Percentiles rank a stretch among this genome's conserved stretches.
Evolutionary conservation across 2,888 invertebrate genomes (phyloP).

Genomic region (Allolobophora icterica): DNA sequence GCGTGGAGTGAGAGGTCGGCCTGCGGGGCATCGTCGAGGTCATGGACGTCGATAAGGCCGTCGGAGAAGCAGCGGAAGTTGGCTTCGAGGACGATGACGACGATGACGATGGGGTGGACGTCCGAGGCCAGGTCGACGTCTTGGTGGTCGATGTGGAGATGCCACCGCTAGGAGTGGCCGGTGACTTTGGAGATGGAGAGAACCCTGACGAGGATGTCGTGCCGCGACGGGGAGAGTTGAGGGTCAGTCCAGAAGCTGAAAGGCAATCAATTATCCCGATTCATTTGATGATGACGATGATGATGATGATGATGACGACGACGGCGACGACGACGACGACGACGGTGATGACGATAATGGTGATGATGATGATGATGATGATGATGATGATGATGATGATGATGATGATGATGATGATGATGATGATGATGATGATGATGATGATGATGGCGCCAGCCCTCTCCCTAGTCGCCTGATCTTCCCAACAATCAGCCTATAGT

Average conservation of each 20-base stretch:
- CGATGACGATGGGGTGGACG: constrained; percentile 23
- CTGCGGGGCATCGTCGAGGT: constrained; percentile 25
- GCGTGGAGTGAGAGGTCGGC: constrained; percentile 22
- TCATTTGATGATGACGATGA: not conserved
- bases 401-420: not conserved
- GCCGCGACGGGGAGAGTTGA: constrained; percentile 17
- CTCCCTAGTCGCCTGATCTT: no score
- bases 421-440: no score
- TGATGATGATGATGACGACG: not conserved
- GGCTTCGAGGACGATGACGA: not conserved
- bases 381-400: not conserved
- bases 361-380: not conserved
- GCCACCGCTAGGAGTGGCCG: constrained; percentile 22
- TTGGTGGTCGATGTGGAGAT: constrained; percentile 33
- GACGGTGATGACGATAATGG: no score
- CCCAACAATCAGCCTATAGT: no score
- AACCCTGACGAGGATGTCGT: not conserved
- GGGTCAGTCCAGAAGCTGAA: constrained; percentile 30
- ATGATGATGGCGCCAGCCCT: no score
- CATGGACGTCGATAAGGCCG: constrained; percentile 1
- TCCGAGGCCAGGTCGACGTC: constrained; percentile 42
- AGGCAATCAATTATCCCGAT: not conserved
- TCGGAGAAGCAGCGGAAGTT: constrained; percentile 11
- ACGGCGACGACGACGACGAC: not conserved
- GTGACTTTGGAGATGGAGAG: constrained; percentile 27